Evolutionary conservation across 2,797 vertebrate genomes (phyloP).

Genomic region (Siniperca scherzeri): DNA sequence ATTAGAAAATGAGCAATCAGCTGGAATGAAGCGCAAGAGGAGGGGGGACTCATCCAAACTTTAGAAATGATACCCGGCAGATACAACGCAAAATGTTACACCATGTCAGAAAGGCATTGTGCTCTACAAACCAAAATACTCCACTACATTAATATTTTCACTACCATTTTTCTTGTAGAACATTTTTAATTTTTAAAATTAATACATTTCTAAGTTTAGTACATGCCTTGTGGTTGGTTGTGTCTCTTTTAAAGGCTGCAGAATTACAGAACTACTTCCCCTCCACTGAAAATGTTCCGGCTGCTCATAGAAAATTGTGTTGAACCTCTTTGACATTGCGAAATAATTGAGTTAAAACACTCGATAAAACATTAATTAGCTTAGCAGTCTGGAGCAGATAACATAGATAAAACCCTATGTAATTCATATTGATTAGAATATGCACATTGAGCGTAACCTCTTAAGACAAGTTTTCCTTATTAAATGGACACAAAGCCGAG

Average conservation of each 20-base stretch:
- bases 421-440: constrained; percentile 92
- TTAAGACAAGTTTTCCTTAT: constrained; percentile 91
- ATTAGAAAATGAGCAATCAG: constrained; percentile 99
- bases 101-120: constrained; percentile 17
- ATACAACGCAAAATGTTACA: constrained; percentile 60
- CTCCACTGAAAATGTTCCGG: constrained; percentile 61
- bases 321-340: constrained; percentile 89
- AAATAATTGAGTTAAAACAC: constrained; percentile 92
- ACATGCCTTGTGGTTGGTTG: background rate
- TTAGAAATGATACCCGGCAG: constrained; percentile 59
- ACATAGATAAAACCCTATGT: constrained; percentile 91
- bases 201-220: constrained; percentile 17
- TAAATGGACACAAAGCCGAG: constrained; percentile 89
- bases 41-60: constrained; percentile 62
- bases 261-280: constrained; percentile 42
- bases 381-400: constrained; percentile 90
- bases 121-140: constrained; percentile 9
- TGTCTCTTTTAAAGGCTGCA: constrained; percentile 48
- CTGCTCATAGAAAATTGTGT: constrained; percentile 82
- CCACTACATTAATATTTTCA: background rate
- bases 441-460: constrained; percentile 90
- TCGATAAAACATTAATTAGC: constrained; percentile 92
- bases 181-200: constrained; percentile 6
- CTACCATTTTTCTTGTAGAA: background rate
- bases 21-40: constrained; percentile 91